Conservation (phyloP, 2,888 invertebrate genomes). For the Gibbula magus region DNA sequence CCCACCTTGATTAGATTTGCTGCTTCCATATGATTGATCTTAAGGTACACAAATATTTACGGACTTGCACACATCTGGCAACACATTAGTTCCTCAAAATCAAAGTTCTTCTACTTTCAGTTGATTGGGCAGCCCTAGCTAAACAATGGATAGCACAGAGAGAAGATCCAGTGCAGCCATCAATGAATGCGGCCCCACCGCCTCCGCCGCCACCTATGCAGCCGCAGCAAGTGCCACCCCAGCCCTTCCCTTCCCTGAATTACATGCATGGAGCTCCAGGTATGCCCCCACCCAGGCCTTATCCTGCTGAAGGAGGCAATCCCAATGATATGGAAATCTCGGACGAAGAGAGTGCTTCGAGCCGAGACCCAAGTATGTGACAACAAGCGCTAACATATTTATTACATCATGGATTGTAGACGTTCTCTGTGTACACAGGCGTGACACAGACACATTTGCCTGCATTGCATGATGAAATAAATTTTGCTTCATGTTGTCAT, state of each 20-base stretch:
- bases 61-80: no score
- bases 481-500: no score
- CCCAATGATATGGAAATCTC: conserved; percentile 66
- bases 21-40: not conserved
- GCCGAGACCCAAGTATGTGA: conserved; percentile 26
- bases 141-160: conserved; percentile 91
- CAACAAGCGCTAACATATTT: not conserved
- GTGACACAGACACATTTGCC: no score
- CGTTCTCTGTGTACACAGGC: not conserved
- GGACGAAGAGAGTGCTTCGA: conserved; percentile 51
- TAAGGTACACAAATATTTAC: not conserved
- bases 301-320: conserved; percentile 32
- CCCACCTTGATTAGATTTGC: no score
- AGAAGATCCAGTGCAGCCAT: conserved; percentile 47
- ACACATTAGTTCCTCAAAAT: not conserved
- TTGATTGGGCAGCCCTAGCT: conserved; percentile 97
- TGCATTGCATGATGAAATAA: no score
- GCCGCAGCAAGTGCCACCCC: conserved; percentile 51
- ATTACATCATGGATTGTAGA: conserved; percentile 19
- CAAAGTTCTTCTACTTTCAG: conserved; percentile 75
- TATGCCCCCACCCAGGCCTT: conserved; percentile 19
- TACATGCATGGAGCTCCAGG: conserved; percentile 21
- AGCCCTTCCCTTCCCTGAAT: conserved; percentile 40
- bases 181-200: conserved; percentile 29
- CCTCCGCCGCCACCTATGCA: conserved; percentile 29